These are phyloP conservation scores for Lasioglossum pauxillum DNA, from an alignment of 2,888 invertebrate species.

Conservation along the genomic window DNA sequence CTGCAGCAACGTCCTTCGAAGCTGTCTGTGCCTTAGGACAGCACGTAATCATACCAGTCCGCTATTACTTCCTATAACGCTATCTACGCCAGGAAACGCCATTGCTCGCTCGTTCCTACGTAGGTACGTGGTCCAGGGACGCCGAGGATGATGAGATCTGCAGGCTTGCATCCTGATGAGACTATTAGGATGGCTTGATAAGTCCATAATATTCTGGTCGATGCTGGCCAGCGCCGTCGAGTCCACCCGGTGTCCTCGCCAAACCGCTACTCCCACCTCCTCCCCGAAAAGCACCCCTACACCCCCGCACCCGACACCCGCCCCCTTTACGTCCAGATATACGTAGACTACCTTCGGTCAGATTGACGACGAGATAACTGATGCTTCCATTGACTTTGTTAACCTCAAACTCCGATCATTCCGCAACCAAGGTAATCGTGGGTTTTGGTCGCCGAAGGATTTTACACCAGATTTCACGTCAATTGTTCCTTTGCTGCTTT, in stretches of 20 bases:
- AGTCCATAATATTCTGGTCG: constrained; percentile 83
- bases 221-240: constrained; percentile 76
- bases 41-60: constrained; percentile 76
- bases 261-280: constrained; percentile 62
- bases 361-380: constrained; percentile 75
- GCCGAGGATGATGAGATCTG: constrained; percentile 83
- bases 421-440: constrained; percentile 60
- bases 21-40: constrained; percentile 72
- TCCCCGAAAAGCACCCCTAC: constrained; percentile 45
- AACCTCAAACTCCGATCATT: constrained; percentile 73
- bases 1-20: constrained; percentile 61
- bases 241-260: constrained; percentile 78
- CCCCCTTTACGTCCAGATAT: constrained; percentile 60
- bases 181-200: constrained; percentile 84
- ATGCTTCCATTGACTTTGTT: constrained; percentile 76
- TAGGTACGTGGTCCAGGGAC: constrained; percentile 74
- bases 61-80: constrained; percentile 77
- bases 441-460: constrained; percentile 48
- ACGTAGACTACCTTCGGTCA: constrained; percentile 68
- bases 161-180: constrained; percentile 84
- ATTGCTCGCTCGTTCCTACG: constrained; percentile 77
- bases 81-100: constrained; percentile 77
- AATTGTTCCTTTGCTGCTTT: constrained; percentile 34
- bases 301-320: constrained; percentile 29
- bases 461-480: constrained; percentile 40